A percentile compares a stretch with the other conserved stretches of the same genome.
Conservation (phyloP, 2,888 invertebrate genomes). For the Mythimna loreyi region DNA sequence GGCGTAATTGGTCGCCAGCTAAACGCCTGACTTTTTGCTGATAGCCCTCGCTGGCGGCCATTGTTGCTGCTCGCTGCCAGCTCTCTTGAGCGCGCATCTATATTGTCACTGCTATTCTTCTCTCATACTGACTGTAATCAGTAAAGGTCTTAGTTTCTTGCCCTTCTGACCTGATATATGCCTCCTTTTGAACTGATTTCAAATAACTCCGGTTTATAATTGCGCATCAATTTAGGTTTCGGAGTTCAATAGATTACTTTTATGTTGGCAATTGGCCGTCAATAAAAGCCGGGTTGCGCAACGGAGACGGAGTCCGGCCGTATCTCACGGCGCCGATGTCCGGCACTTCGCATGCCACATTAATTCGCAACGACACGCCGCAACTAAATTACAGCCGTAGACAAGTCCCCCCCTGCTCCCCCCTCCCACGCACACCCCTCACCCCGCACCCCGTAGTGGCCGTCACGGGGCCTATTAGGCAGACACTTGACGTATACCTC, state of each 20-base stretch:
- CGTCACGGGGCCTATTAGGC: slow-evolving; percentile 68
- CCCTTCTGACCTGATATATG: not conserved
- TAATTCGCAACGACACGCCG: slow-evolving; percentile 70
- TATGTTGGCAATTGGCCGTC: slow-evolving; percentile 52
- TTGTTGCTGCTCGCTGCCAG: slow-evolving; percentile 35
- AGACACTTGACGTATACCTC: slow-evolving; percentile 66
- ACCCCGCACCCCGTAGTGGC: slow-evolving; percentile 46
- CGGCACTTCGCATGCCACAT: slow-evolving; percentile 58
- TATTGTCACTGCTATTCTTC: slow-evolving; percentile 20
- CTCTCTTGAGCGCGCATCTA: slow-evolving; percentile 32
- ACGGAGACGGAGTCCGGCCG: slow-evolving; percentile 42
- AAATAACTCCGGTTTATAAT: slow-evolving; percentile 19
- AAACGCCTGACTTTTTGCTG: slow-evolving; percentile 31
- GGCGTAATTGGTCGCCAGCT: slow-evolving; percentile 64
- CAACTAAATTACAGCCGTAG: slow-evolving; percentile 73
- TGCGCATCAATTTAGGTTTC: slow-evolving; percentile 32
- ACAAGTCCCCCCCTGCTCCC: slow-evolving; percentile 36
- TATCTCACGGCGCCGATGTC: slow-evolving; percentile 58
- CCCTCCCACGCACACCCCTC: slow-evolving; percentile 22
- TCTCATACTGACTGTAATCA: not conserved
- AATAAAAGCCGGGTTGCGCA: slow-evolving; percentile 54
- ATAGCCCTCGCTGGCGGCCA: slow-evolving; percentile 32
- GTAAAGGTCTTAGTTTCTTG: not conserved
- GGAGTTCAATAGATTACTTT: slow-evolving; percentile 38
- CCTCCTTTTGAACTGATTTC: not conserved